Conservation (phyloP, 2,797 vertebrate genomes). For the Helicolenus hilgendorfi region DNA sequence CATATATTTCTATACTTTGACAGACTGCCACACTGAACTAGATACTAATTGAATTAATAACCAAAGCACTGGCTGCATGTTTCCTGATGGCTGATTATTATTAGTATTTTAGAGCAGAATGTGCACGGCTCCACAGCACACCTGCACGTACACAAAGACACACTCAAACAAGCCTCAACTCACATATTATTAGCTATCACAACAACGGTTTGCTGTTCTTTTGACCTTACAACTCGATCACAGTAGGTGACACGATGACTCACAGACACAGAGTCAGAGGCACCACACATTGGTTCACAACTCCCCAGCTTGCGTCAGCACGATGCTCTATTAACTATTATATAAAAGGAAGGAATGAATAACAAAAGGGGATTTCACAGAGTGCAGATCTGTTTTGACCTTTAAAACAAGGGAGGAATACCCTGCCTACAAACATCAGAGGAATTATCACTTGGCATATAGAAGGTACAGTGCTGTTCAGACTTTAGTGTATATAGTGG, state of each 20-base stretch:
- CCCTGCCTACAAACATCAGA: too few species aligned
- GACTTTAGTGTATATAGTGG: too few species aligned
- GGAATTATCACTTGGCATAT: too few species aligned
- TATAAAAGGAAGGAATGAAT: constrained; percentile 54
- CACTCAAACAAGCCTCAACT: constrained; percentile 34
- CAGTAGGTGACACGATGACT: constrained; percentile 77
- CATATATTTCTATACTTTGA: neutral
- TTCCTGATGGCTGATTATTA: neutral
- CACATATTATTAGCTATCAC: constrained; percentile 65
- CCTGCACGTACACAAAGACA: neutral
- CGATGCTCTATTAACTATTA: constrained; percentile 49
- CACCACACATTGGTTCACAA: constrained; percentile 67
- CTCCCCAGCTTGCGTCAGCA: constrained; percentile 66
- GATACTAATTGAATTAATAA: neutral
- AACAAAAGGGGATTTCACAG: constrained; percentile 30
- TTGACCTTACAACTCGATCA: constrained; percentile 70
- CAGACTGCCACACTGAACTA: neutral
- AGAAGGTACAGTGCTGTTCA: too few species aligned
- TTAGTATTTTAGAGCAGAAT: constrained; percentile 12
- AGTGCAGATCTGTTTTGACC: neutral
- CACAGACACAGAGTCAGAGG: constrained; percentile 61
- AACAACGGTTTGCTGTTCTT: constrained; percentile 74
- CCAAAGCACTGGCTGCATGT: neutral
- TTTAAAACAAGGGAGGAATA: too few species aligned
- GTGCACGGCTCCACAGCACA: neutral